These are phyloP conservation scores for Gibbula magus DNA, from an alignment of 2,888 invertebrate species.

Conservation along the genomic window DNA sequence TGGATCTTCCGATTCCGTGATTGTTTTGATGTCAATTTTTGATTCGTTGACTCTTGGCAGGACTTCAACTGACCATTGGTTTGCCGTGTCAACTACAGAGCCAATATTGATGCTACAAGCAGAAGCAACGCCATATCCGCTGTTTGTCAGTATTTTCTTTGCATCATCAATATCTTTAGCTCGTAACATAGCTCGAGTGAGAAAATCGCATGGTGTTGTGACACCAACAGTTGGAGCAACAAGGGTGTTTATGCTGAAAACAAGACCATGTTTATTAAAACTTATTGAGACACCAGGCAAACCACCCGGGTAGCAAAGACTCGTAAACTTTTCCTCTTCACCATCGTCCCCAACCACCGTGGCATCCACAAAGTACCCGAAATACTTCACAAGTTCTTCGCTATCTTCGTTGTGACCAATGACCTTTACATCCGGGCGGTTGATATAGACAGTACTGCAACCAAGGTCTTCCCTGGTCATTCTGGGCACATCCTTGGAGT, in stretches of 20 bases:
- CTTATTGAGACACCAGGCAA: slow-evolving; percentile 1
- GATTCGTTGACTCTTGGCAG: not conserved
- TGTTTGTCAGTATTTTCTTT: not conserved
- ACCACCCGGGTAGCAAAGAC: slow-evolving; percentile 22
- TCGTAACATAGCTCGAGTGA: slow-evolving; percentile 18
- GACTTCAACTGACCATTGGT: slow-evolving; percentile 8
- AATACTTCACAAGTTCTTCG: not conserved
- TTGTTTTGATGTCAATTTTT: not conserved
- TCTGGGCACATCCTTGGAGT: not conserved
- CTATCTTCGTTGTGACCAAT: slow-evolving; percentile 33
- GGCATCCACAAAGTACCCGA: slow-evolving; percentile 17
- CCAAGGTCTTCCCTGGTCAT: slow-evolving; percentile 2
- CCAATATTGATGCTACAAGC: slow-evolving; percentile 2
- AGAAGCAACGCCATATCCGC: not conserved
- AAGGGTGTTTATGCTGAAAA: not conserved
- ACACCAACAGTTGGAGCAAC: not conserved
- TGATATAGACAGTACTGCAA: slow-evolving; percentile 28
- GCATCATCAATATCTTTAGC: not conserved
- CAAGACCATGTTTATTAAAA: slow-evolving; percentile 11
- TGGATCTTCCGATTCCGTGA: not conserved
- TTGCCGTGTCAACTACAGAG: not conserved
- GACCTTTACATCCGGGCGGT: slow-evolving; percentile 28
- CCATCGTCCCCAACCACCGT: slow-evolving; percentile 19
- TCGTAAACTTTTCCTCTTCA: slow-evolving; percentile 13
- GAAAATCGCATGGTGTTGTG: not conserved